Evolutionary conservation across 1,140 invertebrate genomes (phyloP).

Genomic region (Eueides isabella): DNA sequence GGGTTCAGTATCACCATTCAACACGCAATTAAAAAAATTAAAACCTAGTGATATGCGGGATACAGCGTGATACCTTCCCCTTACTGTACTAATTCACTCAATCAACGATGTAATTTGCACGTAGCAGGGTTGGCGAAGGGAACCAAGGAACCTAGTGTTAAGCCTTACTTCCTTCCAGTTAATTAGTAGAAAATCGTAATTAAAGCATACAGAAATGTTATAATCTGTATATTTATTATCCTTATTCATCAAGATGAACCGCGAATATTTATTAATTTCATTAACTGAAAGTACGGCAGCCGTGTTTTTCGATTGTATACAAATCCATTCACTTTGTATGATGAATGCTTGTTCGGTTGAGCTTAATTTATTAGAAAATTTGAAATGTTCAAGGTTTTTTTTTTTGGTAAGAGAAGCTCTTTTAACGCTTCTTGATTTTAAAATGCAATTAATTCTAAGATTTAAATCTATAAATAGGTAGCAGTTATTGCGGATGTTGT

Average conservation of each 20-base stretch:
- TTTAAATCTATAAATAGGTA: background rate
- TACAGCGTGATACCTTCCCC: too few relatives aligned
- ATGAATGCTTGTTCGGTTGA: constrained; percentile 25
- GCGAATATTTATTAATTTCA: constrained; percentile 33
- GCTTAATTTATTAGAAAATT: constrained; percentile 31
- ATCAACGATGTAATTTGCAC: too few relatives aligned
- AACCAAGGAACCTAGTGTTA: too few relatives aligned
- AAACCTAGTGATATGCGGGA: too few relatives aligned
- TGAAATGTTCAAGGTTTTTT: background rate
- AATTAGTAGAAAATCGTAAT: background rate
- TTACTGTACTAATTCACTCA: too few relatives aligned
- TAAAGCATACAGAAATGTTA: background rate
- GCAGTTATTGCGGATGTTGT: background rate
- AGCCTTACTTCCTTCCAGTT: too few relatives aligned
- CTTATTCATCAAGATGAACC: constrained; percentile 27
- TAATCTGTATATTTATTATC: constrained; percentile 18
- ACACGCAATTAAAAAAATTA: too few relatives aligned
- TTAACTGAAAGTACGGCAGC: constrained; percentile 5
- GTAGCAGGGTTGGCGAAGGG: too few relatives aligned
- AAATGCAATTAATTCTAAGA: background rate
- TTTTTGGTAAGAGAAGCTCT: background rate
- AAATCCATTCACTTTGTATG: constrained; percentile 29
- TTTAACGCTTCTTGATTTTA: background rate
- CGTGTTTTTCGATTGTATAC: constrained; percentile 31
- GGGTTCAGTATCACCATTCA: too few relatives aligned